These are phyloP conservation scores for Morinoia aosen DNA, from an alignment of 2,888 invertebrate genomes.

Conservation along the genomic window DNA sequence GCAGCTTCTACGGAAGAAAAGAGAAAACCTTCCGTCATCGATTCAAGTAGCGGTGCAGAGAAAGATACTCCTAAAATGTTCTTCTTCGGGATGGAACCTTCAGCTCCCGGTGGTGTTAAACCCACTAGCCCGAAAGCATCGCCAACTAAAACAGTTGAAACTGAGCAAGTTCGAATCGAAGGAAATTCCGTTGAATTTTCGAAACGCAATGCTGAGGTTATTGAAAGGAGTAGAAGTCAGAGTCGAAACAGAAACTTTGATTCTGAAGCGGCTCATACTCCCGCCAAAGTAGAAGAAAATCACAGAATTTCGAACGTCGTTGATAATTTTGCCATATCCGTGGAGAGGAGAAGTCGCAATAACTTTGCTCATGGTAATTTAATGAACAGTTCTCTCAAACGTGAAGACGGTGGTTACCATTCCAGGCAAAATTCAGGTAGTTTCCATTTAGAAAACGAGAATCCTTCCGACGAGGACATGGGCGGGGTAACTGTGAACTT, in stretches of 20 bases:
- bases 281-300: background rate
- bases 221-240: conserved; percentile 59
- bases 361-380: conserved; percentile 56
- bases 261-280: conserved; percentile 40
- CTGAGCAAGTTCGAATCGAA: conserved; percentile 62
- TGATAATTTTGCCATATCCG: conserved; percentile 71
- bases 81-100: conserved; percentile 68
- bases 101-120: conserved; percentile 32
- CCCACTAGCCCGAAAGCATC: conserved; percentile 56
- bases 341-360: conserved; percentile 63
- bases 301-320: conserved; percentile 69
- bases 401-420: conserved; percentile 66
- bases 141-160: conserved; percentile 60
- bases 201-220: conserved; percentile 60
- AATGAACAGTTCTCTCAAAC: conserved; percentile 58
- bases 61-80: conserved; percentile 62
- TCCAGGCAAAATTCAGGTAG: conserved; percentile 67
- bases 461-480: conserved; percentile 61
- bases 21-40: conserved; percentile 7
- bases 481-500: conserved; percentile 74
- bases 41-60: background rate
- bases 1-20: background rate
- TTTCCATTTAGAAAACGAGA: conserved; percentile 68
- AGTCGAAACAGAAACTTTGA: conserved; percentile 53
- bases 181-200: conserved; percentile 63